Evolutionary conservation across 2,888 invertebrate species (phyloP), one percentile per base, ranked within the genome.

Genomic region (Tuberolachnus salignus): DNA sequence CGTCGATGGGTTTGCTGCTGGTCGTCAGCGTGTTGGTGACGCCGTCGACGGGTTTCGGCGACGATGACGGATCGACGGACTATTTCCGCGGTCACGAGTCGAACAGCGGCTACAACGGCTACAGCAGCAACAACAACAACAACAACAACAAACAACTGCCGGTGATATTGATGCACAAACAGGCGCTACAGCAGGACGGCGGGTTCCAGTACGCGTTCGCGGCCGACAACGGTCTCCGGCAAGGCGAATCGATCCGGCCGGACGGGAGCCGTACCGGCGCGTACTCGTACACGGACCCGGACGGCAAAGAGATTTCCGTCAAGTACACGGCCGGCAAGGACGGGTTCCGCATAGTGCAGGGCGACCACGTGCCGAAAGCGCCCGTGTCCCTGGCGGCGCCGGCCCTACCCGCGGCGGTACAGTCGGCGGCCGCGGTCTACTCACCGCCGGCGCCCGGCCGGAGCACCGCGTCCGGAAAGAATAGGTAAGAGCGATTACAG

Each of bases 161-260:
- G 3, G 86, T 89, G 0, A 90, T 91, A 46, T 82, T 91, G 55
- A 88, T 88, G 64, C 90, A 91, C 86, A 90, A 89, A 82, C 90
- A 91, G 83, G 89, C 90, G 0, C 84, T 90, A 14, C 88, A 89
- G 69, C 88, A 90, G 82, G 91, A 91, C 83, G 91, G 91, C 1
- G 88, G 88, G 4, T 91, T 91, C 85, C 90, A 90, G 80, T 91
- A 89, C 83, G 88, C 90, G 72, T 91, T 91, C 83, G 89, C 90
- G 0, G 90, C 91, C 0, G 91, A 91, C 85, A 91, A 91, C 83
- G 91, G 91, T 0, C 85, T 91, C 8, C 89, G 90, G 0, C 91
- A 90, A 10, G 91, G 91, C 0, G 91, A 91, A 84, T 88, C 88
- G 81, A 91, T 91, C 51, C 88, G 89, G 44, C 91, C 91, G 0